phyloP scores from a whole-genome alignment of 2,113 vertebrate genomes.

The Theristicus caerulescens region DNA sequence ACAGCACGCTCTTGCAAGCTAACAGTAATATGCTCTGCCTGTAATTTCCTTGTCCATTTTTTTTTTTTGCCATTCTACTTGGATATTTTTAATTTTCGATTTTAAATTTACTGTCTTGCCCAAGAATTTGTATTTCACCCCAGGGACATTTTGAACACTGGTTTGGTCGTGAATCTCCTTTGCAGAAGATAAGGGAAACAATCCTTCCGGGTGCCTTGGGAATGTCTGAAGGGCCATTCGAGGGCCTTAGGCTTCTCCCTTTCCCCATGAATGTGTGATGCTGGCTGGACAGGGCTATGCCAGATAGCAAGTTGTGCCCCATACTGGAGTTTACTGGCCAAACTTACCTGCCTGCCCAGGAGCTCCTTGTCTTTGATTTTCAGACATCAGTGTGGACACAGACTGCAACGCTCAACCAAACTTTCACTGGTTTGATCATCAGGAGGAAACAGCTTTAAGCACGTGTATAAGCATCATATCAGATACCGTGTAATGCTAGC shows the following conservation, averaged over 20 bases:
- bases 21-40: not conserved
- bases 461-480: accelerated
- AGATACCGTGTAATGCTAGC: not conserved
- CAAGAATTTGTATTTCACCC: not conserved
- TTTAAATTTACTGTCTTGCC: not conserved
- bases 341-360: not conserved
- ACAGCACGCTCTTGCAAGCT: not conserved
- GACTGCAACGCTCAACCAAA: not conserved
- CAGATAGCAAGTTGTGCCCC: not conserved
- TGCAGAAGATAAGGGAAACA: not conserved
- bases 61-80: not conserved
- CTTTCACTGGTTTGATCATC: not conserved
- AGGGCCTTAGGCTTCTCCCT: not conserved
- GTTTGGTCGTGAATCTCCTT: not conserved
- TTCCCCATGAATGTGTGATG: accelerated
- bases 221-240: not conserved
- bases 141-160: not conserved
- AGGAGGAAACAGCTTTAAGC: not conserved
- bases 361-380: not conserved
- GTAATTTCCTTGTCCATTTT: not conserved
- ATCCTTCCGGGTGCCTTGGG: not conserved
- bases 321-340: not conserved
- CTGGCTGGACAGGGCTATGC: not conserved
- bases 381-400: not conserved
- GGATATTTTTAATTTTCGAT: not conserved